Percentiles rank a stretch among this genome's conserved stretches.
phyloP scores from a whole-genome alignment of 23 tunicate species.

The Ascidia mentula region DNA sequence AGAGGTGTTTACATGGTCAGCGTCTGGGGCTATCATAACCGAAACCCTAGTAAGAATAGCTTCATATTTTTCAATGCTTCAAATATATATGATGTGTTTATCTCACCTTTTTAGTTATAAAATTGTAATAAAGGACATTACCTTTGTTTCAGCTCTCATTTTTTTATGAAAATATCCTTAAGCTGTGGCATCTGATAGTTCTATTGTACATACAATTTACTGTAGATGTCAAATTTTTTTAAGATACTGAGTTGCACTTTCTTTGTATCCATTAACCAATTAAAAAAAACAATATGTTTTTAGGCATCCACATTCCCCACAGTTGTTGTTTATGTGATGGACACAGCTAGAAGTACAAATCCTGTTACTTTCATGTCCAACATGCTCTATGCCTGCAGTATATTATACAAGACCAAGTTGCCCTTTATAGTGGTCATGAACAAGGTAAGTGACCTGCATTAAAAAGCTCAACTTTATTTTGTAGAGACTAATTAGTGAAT shows the following conservation, averaged over 20 bases:
- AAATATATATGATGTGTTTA: too few species aligned
- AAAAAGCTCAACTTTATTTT: neutral
- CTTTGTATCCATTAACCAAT: too few species aligned
- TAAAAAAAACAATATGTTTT: too few species aligned
- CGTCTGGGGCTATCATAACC: constrained; percentile 97
- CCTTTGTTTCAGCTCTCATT: too few species aligned
- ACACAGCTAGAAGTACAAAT: constrained; percentile 88
- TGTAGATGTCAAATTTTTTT: too few species aligned
- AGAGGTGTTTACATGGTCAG: constrained; percentile 99
- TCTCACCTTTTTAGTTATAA: too few species aligned
- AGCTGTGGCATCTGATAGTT: too few species aligned
- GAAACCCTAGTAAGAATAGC: constrained; percentile 81
- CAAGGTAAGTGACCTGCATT: constrained; percentile 43
- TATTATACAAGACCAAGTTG: constrained; percentile 93
- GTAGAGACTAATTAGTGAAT: neutral
- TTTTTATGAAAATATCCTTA: too few species aligned
- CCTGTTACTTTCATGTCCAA: constrained; percentile 99
- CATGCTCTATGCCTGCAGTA: constrained; percentile 99
- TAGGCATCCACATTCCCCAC: constrained; percentile 90
- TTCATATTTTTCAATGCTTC: too few species aligned
- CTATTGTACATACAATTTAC: too few species aligned
- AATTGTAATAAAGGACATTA: too few species aligned
- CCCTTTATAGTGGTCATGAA: constrained; percentile 97
- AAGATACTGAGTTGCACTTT: too few species aligned
- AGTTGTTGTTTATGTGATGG: constrained; percentile 98